These are phyloP conservation scores for Heterotilapia buettikoferi DNA, from an alignment of 2,113 vertebrate species.

Conservation along the genomic window DNA sequence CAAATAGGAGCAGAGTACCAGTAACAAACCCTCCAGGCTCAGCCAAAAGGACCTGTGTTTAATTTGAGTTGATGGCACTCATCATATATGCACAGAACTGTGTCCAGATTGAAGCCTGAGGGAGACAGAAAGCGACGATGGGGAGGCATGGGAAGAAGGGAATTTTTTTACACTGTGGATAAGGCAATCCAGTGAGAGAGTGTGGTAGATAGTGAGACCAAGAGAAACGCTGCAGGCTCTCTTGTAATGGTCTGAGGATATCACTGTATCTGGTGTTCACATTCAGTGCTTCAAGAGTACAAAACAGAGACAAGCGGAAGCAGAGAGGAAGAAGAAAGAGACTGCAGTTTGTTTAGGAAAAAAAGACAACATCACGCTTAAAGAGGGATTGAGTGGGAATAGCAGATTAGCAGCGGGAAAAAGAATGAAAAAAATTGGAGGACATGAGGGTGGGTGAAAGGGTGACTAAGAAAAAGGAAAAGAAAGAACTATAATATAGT, in stretches of 20 bases:
- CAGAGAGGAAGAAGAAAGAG: neutral
- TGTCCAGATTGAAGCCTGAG: constrained; percentile 3
- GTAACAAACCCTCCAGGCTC: neutral
- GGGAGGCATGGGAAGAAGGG: neutral
- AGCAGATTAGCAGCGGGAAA: neutral
- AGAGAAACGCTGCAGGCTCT: neutral
- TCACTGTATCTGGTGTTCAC: constrained; percentile 7
- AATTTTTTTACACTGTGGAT: neutral
- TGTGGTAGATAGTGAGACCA: constrained; percentile 22
- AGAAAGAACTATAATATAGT: neutral
- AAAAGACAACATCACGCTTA: neutral
- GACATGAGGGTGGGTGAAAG: neutral
- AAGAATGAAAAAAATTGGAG: neutral
- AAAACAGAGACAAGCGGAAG: neutral
- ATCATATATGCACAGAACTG: neutral
- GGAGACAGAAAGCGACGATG: neutral
- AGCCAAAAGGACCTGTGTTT: constrained; percentile 12
- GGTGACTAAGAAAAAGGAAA: neutral
- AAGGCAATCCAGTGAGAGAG: neutral
- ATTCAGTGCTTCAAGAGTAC: neutral
- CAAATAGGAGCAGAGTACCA: neutral
- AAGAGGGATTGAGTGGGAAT: neutral
- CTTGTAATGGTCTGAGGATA: constrained; percentile 31
- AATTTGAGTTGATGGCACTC: constrained; percentile 22
- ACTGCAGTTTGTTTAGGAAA: neutral